A percentile compares a stretch with the other conserved stretches of the same genome.
Evolutionary conservation across 2,797 vertebrate genomes (phyloP).

Genomic region (Cheirogaleus major): DNA sequence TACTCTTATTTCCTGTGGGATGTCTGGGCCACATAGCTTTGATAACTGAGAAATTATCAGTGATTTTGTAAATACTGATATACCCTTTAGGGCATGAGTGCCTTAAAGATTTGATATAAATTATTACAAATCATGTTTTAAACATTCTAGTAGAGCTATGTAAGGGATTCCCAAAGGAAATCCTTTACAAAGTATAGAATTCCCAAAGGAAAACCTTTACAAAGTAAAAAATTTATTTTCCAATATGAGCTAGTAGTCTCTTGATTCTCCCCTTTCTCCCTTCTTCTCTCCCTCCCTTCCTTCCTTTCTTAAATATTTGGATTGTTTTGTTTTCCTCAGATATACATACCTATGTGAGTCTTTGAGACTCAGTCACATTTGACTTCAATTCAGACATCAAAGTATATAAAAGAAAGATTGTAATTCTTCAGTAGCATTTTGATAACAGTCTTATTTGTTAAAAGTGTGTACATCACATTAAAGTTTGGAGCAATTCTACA

Average conservation of each 20-base stretch:
- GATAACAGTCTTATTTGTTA: conserved; percentile 29
- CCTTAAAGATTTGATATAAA: conserved; percentile 33
- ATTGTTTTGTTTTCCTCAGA: conserved; percentile 15
- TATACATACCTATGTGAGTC: not conserved
- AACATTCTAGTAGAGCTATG: not conserved
- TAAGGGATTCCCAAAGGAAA: not conserved
- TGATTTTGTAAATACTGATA: conserved; percentile 43
- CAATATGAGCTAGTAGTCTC: not conserved
- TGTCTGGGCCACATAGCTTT: not conserved
- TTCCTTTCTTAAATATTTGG: not conserved
- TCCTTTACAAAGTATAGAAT: not conserved
- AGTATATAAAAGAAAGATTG: not conserved
- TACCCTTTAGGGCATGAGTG: not conserved
- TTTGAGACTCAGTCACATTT: conserved; percentile 36
- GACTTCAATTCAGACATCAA: conserved; percentile 7
- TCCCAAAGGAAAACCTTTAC: not conserved
- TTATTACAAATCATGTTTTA: conserved; percentile 51
- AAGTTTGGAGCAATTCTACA: conserved; percentile 34
- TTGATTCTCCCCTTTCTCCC: not conserved
- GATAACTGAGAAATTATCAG: not conserved
- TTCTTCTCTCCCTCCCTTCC: not conserved
- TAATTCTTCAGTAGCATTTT: not conserved
- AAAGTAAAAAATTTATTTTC: not conserved
- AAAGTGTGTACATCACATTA: not conserved
- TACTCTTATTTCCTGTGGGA: not conserved